A percentile compares a stretch with the other conserved stretches of the same genome.
Conservation (phyloP, 2,113 vertebrate genomes). For the Pogonocichla stellata region DNA sequence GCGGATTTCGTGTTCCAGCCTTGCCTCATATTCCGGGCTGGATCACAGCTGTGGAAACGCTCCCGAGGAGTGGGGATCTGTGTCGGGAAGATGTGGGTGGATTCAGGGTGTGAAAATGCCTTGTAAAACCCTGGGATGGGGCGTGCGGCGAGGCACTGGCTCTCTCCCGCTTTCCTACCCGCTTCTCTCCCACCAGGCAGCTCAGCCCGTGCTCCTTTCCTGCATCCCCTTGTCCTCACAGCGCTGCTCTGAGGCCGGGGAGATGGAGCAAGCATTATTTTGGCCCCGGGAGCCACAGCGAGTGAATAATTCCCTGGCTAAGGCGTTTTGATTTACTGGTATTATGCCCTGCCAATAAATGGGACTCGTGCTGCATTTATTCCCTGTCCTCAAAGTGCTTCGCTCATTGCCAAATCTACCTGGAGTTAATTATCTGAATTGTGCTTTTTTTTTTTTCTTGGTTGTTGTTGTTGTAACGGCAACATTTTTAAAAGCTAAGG, state of each 20-base stretch:
- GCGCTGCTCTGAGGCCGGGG: neutral
- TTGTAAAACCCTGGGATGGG: neutral
- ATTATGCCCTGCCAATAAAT: neutral
- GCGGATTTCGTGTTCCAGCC: neutral
- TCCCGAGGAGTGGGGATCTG: neutral
- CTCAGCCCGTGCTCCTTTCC: neutral
- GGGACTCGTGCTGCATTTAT: neutral
- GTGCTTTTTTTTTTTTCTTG: neutral
- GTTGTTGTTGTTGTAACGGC: neutral
- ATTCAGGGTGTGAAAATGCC: neutral
- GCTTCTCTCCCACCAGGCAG: neutral
- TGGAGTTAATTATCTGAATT: constrained; percentile 51
- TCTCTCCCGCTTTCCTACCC: neutral
- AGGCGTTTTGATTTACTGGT: neutral
- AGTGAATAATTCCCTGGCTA: neutral
- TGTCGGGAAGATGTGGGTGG: constrained; percentile 25
- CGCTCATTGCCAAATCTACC: constrained; percentile 35
- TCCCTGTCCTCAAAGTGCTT: neutral
- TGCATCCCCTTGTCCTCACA: neutral
- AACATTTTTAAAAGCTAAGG: constrained; percentile 28
- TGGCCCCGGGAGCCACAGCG: neutral
- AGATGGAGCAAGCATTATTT: neutral
- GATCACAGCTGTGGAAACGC: neutral
- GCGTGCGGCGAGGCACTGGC: neutral
- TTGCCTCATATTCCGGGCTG: neutral